Conservation (phyloP, 53 echinoderm and acorn worm species). For the Temnopleurus reevesii region DNA sequence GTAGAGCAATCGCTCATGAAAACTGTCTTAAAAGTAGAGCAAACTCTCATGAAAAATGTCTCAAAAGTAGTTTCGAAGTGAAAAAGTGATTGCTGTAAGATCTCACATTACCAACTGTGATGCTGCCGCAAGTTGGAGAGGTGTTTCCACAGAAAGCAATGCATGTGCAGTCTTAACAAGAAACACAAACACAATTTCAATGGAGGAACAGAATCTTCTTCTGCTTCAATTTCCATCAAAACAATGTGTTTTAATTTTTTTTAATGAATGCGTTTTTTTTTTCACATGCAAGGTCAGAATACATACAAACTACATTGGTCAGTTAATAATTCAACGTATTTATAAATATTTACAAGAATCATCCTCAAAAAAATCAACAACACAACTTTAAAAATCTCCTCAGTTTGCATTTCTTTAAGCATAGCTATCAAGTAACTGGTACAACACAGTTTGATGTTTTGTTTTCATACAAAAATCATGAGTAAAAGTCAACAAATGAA, state of each 20-base stretch:
- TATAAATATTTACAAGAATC: conserved; percentile 57
- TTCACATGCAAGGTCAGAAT: conserved; percentile 50
- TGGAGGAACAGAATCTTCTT: neutral
- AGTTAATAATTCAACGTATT: conserved; percentile 52
- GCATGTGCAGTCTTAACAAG: conserved; percentile 24
- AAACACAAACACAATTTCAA: conserved; percentile 14
- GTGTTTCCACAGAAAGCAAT: conserved; percentile 19
- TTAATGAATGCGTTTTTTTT: conserved; percentile 11
- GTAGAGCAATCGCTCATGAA: no score
- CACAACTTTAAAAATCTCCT: conserved; percentile 9
- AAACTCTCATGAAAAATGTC: no score
- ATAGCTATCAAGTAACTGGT: neutral
- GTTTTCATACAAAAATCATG: conserved; percentile 29
- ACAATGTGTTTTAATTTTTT: conserved; percentile 6
- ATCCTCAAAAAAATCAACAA: conserved; percentile 5
- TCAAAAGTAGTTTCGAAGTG: no score
- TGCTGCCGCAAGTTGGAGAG: no score
- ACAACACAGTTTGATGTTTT: conserved; percentile 4
- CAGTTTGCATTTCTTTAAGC: neutral
- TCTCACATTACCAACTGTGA: no score
- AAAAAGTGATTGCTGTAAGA: no score
- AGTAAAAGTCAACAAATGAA: conserved; percentile 26
- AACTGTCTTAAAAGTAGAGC: no score
- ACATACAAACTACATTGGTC: conserved; percentile 57
- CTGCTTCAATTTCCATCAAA: conserved; percentile 3